Base-by-base conservation (phyloP, 2,888 invertebrate genomes). In the Mycalesis mineus region DNA sequence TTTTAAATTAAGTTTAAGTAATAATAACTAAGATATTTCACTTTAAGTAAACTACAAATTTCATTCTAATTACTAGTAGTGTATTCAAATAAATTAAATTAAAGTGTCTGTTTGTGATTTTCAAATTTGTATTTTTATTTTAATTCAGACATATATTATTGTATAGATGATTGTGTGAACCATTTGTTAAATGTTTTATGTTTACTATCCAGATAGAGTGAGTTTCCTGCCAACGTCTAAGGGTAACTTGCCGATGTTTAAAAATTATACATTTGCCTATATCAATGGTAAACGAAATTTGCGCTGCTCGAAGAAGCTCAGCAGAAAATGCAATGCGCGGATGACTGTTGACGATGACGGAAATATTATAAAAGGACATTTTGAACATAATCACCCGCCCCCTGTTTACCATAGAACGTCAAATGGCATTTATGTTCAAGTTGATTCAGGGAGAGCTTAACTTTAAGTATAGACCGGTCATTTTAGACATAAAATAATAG, bases 261-360 rank as follows among this genome's bases (percentile, higher is more conserved):
- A n/a, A 45, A 45, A 31, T 8, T 45, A 45, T 8, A 45, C 68
- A 0, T 71, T 66, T 42, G 65, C 67, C 0, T 66, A 57, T 41
- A 60, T 58, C 36, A 61, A 53, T 2, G 62, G 63, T 0, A 63
- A 63, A n/a, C 57, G 57, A 13, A 57, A 58, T 15, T 53, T 69
- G 11, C 62, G 64, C 28, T 73, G 72, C 41, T 73, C 72, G 0
- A 63, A 63, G 51, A 66, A 68, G 44, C 22, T 53, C 2, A 54
- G 63, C 5, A 37, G 59, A 0, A 55, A 64, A 0, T 74, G 72
- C 44, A 31, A 49, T 11, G 70, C 72, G 0, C 62, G 64, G 7
- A 15, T 73, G 7, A 68, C 65, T 9, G 58, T 73, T 0, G 63
- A 55, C 14, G 8, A 50, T 0, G 57, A 63, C 7, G 60, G 65